Evolutionary conservation across 2,113 vertebrate genomes (phyloP).

Genomic region (Thalassoma bifasciatum): DNA sequence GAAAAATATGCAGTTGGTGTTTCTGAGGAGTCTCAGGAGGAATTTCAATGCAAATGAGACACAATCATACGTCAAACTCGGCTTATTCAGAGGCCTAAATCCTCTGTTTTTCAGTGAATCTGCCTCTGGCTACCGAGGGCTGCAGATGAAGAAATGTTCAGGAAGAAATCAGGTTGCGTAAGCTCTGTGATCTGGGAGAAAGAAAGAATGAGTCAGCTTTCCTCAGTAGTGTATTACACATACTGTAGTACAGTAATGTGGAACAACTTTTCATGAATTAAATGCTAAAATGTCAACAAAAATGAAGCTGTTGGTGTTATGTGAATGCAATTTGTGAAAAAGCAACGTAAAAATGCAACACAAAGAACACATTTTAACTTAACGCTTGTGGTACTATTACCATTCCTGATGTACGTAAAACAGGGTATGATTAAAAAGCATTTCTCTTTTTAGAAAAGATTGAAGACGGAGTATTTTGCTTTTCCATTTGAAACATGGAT

Average conservation of each 20-base stretch:
- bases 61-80: not conserved
- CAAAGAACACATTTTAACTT: no score
- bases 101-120: not conserved
- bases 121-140: not conserved
- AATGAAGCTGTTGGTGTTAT: not conserved
- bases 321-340: no score
- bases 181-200: slow-evolving; percentile 7
- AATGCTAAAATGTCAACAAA: not conserved
- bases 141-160: not conserved
- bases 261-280: not conserved
- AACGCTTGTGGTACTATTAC: no score
- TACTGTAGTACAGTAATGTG: not conserved
- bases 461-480: no score
- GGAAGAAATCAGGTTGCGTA: not conserved
- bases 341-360: no score
- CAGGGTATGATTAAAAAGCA: no score
- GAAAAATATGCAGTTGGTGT: not conserved
- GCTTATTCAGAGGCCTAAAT: not conserved
- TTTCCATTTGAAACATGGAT: no score
- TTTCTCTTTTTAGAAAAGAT: no score
- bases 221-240: not conserved
- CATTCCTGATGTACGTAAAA: no score
- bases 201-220: slow-evolving; percentile 4
- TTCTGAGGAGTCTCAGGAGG: not conserved
- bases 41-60: not conserved